These are phyloP conservation scores for Chydorus sphaericus DNA, from an alignment of 2,888 invertebrate species.

Conservation along the genomic window DNA sequence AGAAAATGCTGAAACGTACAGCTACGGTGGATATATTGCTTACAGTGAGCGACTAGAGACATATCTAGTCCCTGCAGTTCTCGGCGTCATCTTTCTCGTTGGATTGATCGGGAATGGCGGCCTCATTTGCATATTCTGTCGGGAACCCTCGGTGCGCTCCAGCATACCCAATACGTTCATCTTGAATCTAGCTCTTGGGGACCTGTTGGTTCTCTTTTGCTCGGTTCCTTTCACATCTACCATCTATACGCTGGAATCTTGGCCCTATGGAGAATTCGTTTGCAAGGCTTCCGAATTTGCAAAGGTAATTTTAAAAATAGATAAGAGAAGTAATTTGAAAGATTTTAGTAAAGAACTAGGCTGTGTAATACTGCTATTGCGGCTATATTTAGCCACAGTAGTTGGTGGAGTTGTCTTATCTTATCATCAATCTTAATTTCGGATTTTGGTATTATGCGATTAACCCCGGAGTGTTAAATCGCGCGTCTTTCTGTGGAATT, in stretches of 20 bases:
- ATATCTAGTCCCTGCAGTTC: conserved; percentile 63
- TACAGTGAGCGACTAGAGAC: conserved; percentile 58
- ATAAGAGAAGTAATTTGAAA: too few species aligned
- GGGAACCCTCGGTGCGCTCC: conserved; percentile 64
- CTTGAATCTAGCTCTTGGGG: conserved; percentile 61
- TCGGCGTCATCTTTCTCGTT: conserved; percentile 63
- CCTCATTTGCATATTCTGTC: conserved; percentile 58
- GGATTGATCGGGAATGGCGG: conserved; percentile 73
- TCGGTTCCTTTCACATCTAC: conserved; percentile 60
- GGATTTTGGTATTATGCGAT: too few species aligned
- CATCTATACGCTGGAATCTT: conserved; percentile 28
- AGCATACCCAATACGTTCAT: conserved; percentile 65
- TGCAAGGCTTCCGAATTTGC: conserved; percentile 72
- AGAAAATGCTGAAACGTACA: too few species aligned
- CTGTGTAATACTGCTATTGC: too few species aligned
- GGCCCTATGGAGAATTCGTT: conserved; percentile 40
- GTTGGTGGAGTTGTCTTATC: too few species aligned
- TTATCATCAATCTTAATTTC: too few species aligned
- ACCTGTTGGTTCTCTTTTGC: conserved; percentile 62
- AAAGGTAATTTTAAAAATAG: too few species aligned
- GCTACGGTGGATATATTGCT: conserved; percentile 51
- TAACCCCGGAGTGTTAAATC: too few species aligned
- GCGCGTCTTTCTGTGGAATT: too few species aligned
- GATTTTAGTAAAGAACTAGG: too few species aligned
- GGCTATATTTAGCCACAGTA: too few species aligned